These are phyloP conservation scores for Ophiothrix spiculata DNA, from an alignment of 35 echinoderm and acorn worm species.

Conservation along the genomic window DNA sequence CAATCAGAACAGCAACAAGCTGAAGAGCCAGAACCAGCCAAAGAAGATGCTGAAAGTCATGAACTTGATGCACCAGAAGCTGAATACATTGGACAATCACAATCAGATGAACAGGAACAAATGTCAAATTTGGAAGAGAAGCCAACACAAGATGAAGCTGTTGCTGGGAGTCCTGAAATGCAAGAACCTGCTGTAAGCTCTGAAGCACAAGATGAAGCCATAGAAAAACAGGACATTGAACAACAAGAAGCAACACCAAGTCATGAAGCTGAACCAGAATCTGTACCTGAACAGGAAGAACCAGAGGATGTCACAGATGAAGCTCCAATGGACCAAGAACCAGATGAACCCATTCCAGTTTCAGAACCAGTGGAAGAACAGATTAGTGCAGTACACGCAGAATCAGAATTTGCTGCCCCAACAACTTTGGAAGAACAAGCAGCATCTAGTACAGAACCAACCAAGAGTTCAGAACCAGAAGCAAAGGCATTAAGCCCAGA, in stretches of 20 bases:
- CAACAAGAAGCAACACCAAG: not conserved
- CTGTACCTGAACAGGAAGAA: not conserved
- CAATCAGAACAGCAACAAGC: conserved; percentile 14
- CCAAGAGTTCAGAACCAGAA: not conserved
- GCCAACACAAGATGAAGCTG: conserved; percentile 20
- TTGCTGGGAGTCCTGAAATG: not conserved
- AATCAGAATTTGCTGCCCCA: not conserved
- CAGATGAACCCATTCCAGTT: not conserved
- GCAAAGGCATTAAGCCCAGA: not conserved
- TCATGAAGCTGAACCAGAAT: not conserved
- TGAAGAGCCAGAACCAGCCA: not conserved
- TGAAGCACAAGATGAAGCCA: not conserved
- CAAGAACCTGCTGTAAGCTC: not conserved
- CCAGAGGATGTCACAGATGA: not conserved
- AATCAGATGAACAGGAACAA: conserved; percentile 7
- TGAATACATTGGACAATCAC: not conserved
- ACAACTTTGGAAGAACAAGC: not conserved
- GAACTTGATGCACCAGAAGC: not conserved
- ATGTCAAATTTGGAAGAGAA: not conserved
- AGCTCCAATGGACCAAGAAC: conserved; percentile 20
- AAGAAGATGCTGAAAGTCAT: not conserved
- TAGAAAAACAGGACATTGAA: conserved; percentile 26
- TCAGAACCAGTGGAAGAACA: too few species aligned
- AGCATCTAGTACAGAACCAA: too few species aligned
- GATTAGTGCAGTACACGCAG: too few species aligned